Conservation (phyloP, 2,888 invertebrate genomes). For the Nezara viridula region DNA sequence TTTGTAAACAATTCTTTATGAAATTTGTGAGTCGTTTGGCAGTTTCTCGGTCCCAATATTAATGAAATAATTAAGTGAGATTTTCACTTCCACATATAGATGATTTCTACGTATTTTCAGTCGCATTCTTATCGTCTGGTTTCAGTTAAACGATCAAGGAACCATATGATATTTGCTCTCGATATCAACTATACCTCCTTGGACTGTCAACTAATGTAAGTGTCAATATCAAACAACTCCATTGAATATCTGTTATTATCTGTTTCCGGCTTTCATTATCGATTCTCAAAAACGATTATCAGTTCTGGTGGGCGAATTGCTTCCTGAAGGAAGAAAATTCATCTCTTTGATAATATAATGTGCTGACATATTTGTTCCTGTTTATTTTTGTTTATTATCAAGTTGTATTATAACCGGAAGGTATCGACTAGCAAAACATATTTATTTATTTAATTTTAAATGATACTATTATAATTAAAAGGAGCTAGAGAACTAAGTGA, state of each 20-base stretch:
- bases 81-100: too few species aligned
- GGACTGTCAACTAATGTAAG: background rate
- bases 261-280: background rate
- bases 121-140: background rate
- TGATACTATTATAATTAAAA: too few species aligned
- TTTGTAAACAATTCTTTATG: too few species aligned
- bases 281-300: background rate
- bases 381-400: too few species aligned
- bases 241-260: background rate
- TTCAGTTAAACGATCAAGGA: background rate
- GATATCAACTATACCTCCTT: background rate
- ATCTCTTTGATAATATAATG: background rate
- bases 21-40: too few species aligned
- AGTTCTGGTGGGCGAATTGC: background rate
- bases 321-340: background rate
- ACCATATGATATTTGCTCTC: background rate
- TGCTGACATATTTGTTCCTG: too few species aligned
- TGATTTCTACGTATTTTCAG: too few species aligned
- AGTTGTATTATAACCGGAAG: too few species aligned
- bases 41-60: too few species aligned
- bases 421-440: too few species aligned
- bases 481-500: too few species aligned
- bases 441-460: background rate
- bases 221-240: background rate
- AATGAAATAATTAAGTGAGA: too few species aligned